Evolutionary conservation across 2,888 invertebrate species (phyloP).

Genomic region (Oxytorus armatus): DNA sequence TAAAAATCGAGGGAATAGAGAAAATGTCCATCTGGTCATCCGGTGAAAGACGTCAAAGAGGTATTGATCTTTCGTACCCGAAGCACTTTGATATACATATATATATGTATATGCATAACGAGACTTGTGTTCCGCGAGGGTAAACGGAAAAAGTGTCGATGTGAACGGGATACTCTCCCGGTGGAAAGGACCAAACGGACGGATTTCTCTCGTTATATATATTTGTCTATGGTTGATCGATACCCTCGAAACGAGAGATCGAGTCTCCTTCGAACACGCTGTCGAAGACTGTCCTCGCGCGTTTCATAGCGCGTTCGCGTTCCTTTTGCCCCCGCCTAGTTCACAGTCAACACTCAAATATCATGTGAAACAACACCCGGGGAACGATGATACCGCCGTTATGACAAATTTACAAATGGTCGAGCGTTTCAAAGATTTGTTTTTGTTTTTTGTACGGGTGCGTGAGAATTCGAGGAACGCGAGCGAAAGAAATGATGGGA

Average conservation of each 20-base stretch:
- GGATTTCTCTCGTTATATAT: constrained; percentile 5
- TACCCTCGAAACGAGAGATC: constrained; percentile 22
- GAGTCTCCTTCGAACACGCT: too few relatives aligned
- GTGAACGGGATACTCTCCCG: constrained; percentile 4
- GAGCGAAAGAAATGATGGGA: too few relatives aligned
- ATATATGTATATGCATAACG: not conserved
- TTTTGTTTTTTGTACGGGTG: too few relatives aligned
- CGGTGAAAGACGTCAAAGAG: constrained; percentile 57
- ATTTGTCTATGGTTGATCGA: constrained; percentile 11
- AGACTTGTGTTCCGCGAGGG: constrained; percentile 6
- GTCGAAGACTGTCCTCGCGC: too few relatives aligned
- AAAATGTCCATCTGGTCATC: constrained; percentile 60
- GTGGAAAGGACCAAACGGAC: constrained; percentile 21
- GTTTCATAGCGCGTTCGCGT: not conserved
- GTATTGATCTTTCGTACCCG: constrained; percentile 53
- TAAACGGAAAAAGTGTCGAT: constrained; percentile 33
- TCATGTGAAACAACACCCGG: not conserved
- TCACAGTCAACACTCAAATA: not conserved
- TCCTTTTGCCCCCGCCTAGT: not conserved
- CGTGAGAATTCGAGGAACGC: too few relatives aligned
- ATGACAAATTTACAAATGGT: too few relatives aligned
- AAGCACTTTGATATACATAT: constrained; percentile 1
- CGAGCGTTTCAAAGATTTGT: too few relatives aligned
- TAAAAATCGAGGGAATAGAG: constrained; percentile 36
- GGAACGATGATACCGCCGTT: not conserved